These are phyloP conservation scores for Solenopsis invicta DNA, from an alignment of 1,140 invertebrate genomes.

Conservation along the genomic window DNA sequence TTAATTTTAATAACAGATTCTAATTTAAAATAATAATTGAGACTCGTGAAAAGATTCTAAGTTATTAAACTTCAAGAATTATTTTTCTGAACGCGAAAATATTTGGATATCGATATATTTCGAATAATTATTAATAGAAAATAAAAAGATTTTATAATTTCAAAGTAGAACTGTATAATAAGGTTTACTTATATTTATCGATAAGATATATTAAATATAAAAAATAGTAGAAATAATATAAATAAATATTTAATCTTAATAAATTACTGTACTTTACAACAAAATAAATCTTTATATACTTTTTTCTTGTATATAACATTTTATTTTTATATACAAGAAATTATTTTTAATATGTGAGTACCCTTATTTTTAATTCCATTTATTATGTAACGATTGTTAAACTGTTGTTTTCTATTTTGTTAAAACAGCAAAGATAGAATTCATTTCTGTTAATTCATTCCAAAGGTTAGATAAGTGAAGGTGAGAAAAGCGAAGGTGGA, in stretches of 20 bases:
- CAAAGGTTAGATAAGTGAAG: slow-evolving; percentile 37
- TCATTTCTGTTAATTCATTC: slow-evolving; percentile 23
- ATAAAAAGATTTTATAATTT: background rate
- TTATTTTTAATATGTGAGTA: background rate
- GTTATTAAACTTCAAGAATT: background rate
- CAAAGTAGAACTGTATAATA: background rate
- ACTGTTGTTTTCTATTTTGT: background rate
- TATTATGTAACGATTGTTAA: background rate
- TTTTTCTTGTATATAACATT: background rate
- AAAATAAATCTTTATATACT: background rate
- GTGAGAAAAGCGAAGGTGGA: slow-evolving; percentile 60
- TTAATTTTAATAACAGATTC: background rate
- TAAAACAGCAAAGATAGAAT: slow-evolving; percentile 18
- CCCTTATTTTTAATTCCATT: background rate
- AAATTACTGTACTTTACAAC: background rate
- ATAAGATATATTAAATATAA: background rate
- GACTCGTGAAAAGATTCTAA: too few relatives aligned
- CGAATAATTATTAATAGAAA: background rate
- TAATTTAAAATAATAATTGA: too few relatives aligned
- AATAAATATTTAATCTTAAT: background rate
- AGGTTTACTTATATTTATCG: background rate
- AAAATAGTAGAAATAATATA: background rate
- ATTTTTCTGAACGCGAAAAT: background rate
- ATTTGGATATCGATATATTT: background rate
- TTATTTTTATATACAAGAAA: slow-evolving; percentile 12